Evolutionary conservation across 2,888 invertebrate species (phyloP).

Genomic region (Sminthurinus aureus): DNA sequence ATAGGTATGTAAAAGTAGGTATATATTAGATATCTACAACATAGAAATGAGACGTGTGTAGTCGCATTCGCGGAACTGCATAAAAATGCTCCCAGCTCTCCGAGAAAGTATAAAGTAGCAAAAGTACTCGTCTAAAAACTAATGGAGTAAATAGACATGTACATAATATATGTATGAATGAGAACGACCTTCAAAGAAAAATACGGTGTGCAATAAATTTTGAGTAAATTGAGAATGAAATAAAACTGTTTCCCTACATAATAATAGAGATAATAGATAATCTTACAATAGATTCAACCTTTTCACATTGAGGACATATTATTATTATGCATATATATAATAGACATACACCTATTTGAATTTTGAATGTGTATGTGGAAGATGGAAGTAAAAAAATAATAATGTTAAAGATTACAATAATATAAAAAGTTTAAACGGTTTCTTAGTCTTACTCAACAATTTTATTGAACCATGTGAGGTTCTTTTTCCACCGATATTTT

Average conservation of each 20-base stretch:
- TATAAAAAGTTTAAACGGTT: no score
- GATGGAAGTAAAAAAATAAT: no score
- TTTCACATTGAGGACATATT: not conserved
- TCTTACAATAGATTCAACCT: not conserved
- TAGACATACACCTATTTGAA: no score
- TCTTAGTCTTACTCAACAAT: slow-evolving; percentile 72
- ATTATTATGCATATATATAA: no score
- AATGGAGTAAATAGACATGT: not conserved
- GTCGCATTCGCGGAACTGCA: not conserved
- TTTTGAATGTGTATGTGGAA: no score
- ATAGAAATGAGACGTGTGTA: not conserved
- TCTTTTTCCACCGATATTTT: slow-evolving; percentile 77
- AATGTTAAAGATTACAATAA: no score
- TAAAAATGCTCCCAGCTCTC: not conserved
- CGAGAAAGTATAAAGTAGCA: not conserved
- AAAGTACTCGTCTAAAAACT: not conserved
- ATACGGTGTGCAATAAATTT: not conserved
- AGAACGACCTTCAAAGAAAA: not conserved
- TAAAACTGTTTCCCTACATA: not conserved
- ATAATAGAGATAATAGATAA: not conserved
- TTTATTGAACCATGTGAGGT: slow-evolving; percentile 78
- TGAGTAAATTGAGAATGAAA: not conserved
- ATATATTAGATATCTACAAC: no score
- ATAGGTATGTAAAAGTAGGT: no score
- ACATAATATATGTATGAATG: not conserved